A percentile compares a stretch with the other conserved stretches of the same genome.
Conservation (phyloP, 2,888 invertebrate species). For the Hemaris fuciformis region DNA sequence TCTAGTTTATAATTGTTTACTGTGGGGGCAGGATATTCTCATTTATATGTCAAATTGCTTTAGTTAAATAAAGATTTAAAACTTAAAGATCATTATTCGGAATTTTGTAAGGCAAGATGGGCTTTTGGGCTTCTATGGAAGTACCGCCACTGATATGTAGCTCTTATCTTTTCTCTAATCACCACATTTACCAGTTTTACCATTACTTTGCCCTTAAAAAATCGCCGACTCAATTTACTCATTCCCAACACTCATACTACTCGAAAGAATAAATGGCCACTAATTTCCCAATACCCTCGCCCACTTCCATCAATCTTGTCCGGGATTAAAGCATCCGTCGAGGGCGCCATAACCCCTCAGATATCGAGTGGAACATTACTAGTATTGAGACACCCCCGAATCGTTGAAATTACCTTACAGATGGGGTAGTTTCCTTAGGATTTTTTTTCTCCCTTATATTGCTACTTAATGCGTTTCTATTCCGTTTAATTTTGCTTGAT, state of each 20-base stretch:
- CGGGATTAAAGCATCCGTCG: slow-evolving; percentile 17
- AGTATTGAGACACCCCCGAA: neutral
- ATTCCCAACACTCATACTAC: neutral
- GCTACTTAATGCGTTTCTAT: neutral
- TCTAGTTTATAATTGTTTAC: too few species aligned
- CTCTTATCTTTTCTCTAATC: too few species aligned
- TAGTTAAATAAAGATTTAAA: too few species aligned
- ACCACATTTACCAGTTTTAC: too few species aligned
- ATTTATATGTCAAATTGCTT: too few species aligned
- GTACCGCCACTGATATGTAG: too few species aligned
- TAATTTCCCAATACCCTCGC: neutral
- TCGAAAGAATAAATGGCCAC: neutral
- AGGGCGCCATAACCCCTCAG: neutral
- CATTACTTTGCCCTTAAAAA: neutral
- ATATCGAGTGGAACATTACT: neutral
- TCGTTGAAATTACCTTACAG: neutral
- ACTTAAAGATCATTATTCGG: too few species aligned
- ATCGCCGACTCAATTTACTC: neutral
- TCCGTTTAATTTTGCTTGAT: neutral
- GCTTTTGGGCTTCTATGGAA: too few species aligned
- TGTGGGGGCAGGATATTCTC: too few species aligned
- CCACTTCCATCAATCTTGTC: slow-evolving; percentile 14
- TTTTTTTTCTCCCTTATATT: neutral
- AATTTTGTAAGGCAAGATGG: too few species aligned
- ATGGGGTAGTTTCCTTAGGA: neutral